phyloP scores from a whole-genome alignment of 1,140 invertebrate genomes.

The Musca vetustissima region DNA sequence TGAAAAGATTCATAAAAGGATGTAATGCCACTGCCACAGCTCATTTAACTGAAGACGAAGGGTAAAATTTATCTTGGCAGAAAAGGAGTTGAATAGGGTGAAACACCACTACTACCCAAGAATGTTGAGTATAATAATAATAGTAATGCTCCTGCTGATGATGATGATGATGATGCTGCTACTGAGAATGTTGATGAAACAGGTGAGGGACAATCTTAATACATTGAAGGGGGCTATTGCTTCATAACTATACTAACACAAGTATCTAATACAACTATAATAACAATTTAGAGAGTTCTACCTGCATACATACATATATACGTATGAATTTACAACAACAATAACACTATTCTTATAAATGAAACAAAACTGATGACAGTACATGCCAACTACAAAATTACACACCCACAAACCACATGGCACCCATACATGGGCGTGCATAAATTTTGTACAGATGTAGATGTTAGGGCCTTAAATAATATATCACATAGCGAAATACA shows the following conservation, averaged over 20 bases:
- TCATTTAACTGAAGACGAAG: neutral
- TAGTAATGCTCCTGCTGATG: too few species aligned
- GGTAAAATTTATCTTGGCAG: neutral
- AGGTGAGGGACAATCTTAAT: neutral
- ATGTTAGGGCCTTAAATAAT: too few species aligned
- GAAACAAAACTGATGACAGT: conserved; percentile 15
- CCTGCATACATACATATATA: too few species aligned
- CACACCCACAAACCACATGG: neutral
- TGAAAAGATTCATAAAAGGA: neutral
- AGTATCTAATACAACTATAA: neutral
- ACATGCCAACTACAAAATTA: conserved; percentile 7
- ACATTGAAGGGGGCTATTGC: neutral
- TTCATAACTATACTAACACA: neutral
- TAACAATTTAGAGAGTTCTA: too few species aligned
- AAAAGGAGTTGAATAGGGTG: neutral
- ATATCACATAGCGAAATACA: too few species aligned
- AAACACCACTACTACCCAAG: neutral
- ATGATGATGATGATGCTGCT: neutral
- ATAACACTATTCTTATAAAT: neutral
- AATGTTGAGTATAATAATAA: conserved; percentile 17
- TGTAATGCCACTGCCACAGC: neutral
- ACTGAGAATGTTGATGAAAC: neutral
- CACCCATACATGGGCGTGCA: neutral
- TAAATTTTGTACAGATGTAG: too few species aligned
- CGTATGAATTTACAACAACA: neutral